Evolutionary conservation across 2,113 vertebrate genomes (phyloP), one percentile per base, ranked within the genome.

Genomic region (Lamprologus ornatipinnis): DNA sequence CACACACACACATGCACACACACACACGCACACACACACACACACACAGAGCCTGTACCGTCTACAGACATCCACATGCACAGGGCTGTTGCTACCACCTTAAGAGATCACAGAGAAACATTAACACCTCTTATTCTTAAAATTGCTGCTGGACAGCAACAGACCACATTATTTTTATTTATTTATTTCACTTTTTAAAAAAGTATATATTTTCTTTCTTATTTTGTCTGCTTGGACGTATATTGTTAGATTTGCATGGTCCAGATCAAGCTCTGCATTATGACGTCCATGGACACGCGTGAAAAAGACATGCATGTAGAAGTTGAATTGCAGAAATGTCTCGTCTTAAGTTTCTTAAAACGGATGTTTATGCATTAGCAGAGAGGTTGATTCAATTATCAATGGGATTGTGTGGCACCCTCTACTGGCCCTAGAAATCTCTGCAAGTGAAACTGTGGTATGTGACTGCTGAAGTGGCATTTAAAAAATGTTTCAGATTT

Each of bases 391-490:
- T 47, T 79, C 7, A 73, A 84, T 81, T 21, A 63, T 82, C 40
- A 51, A 15, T 54, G 82, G 70, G 54, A 70, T 14, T 55, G 23
- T 82, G 57, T 11, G 88, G 88, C 90, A 83, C 89, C 90, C 90
- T 94, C 94, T 95, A 86, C 91, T 93, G 92, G 91, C 73, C 55
- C 1, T 81, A 1, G 10, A n/a, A 13, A n/a, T 88, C 19, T 57
- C 60, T 91, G 80, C 93, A 93, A 23, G n/a, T 79, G 28, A 79
- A 53, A 45, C 85, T 26, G 17, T 33, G 9, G 7, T 8, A 42
- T 42, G 6, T 42, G 37, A 37, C 53, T 26, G 11, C 4, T 37
- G 3, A 26, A 54, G 53, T 35, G 33, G 45, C 2, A 55, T 68
- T 40, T 80, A 7, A 40, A 82, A 82, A 54, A 26, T 0, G 55